Percentiles rank a stretch among this genome's conserved stretches.
Evolutionary conservation across 1,140 invertebrate species (phyloP).

Genomic region (Sesamia nonagrioides): DNA sequence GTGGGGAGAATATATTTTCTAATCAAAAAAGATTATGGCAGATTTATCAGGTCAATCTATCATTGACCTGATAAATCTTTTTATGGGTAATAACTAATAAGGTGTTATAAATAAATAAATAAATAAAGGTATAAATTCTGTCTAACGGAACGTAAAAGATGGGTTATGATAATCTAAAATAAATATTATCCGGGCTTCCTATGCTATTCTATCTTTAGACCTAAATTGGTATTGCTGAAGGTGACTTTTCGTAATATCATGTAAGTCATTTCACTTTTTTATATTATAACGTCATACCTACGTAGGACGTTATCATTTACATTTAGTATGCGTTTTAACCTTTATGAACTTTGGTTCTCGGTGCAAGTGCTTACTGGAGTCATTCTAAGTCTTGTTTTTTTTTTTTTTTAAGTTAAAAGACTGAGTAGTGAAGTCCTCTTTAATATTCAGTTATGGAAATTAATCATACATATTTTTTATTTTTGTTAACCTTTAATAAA

Average conservation of each 20-base stretch:
- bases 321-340: conserved; percentile 30
- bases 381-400: not conserved
- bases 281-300: not conserved
- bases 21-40: too few relatives aligned
- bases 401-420: not conserved
- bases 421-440: not conserved
- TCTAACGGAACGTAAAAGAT: not conserved
- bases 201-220: not conserved
- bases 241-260: conserved; percentile 18
- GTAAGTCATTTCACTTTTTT: conserved; percentile 4
- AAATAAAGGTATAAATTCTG: too few relatives aligned
- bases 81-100: not conserved
- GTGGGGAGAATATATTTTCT: too few relatives aligned
- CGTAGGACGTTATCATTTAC: conserved; percentile 5
- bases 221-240: not conserved
- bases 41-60: too few relatives aligned
- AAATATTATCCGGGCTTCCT: not conserved
- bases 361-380: not conserved
- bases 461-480: not conserved
- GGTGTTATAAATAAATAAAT: too few relatives aligned
- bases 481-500: not conserved
- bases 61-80: not conserved
- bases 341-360: not conserved
- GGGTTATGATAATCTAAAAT: too few relatives aligned
- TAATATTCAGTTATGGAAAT: not conserved